Base-by-base conservation (phyloP, 2,113 vertebrate genomes). In the Amblyornis subalaris region DNA sequence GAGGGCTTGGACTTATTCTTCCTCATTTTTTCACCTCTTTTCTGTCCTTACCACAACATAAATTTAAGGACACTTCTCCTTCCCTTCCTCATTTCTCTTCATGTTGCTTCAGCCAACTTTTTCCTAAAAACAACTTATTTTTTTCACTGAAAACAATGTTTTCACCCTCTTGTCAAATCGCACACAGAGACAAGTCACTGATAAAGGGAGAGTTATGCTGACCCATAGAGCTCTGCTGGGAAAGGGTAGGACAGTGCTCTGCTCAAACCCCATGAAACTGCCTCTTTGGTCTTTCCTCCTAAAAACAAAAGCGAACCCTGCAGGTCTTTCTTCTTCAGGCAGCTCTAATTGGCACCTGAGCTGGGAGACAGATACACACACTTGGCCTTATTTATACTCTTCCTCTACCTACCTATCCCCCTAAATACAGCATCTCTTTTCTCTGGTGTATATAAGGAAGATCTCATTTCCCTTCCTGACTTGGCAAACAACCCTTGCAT, bases 51-150 rank as follows among this genome's bases (percentile, higher is more conserved):
- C 7, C 19, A n/a, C 11, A 54, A 42, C 17, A 45, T 1, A 74
- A 44, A 45, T 84, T 84, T 74, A 33, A 77, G 21, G 25, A 23
- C 2, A 72, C 31, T 58, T 82, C 57, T 51, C n/a, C 22, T 6
- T 61, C 19, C 10, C 1, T 73, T 74, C 33, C 9, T 75, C 7
- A 36, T 76, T 75, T 88, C n/a, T 75, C 31, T 62, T 69, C 44
- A 9, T 35, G 13, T 15, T 78, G 3, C 23, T 85, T 53, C 47
- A 75, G 12, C 7, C n/a, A 53, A 29, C 12, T 21, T 33, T 42
- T 57, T 48, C 3, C 15, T 3, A 14, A 7, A 44, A 50, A 25
- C 4, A n/a, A 5, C 1, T 38, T 31, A 3, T 6, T 26, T 40
- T 85, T 92, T 81, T 42, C 19, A 24, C 33, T 18, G 33, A 62